These are phyloP conservation scores for Dermochelys coriacea DNA, from an alignment of 2,797 vertebrate genomes.

Conservation along the genomic window DNA sequence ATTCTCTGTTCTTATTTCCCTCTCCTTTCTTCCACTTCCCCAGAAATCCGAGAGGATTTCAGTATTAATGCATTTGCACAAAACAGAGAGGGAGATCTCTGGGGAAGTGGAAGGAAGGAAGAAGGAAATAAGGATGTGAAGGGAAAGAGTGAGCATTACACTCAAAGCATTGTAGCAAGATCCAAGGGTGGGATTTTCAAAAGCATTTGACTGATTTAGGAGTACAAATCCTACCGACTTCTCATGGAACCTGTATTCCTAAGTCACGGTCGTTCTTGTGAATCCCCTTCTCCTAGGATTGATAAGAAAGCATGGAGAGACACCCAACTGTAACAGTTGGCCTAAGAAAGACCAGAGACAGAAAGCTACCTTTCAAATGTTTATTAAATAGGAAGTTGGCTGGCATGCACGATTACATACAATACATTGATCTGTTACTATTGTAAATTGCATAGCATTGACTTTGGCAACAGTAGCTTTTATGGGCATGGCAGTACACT, in stretches of 20 bases:
- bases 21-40: neutral
- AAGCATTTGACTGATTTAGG: neutral
- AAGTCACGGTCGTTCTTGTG: neutral
- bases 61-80: no score
- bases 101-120: neutral
- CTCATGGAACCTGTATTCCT: neutral
- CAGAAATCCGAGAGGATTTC: neutral
- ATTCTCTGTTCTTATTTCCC: neutral
- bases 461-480: neutral
- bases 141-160: neutral
- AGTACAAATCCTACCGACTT: neutral
- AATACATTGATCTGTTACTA: neutral
- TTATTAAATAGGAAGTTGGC: fast-evolving
- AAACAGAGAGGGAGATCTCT: neutral
- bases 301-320: neutral
- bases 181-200: neutral
- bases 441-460: neutral
- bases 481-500: neutral
- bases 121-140: neutral
- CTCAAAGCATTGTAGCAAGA: neutral
- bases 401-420: fast-evolving
- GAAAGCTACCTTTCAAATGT: fast-evolving
- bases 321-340: neutral
- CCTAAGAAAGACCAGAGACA: fast-evolving
- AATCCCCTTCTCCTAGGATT: neutral